phyloP scores from a whole-genome alignment of 2,888 invertebrate genomes.

The Diaprepes abbreviatus region DNA sequence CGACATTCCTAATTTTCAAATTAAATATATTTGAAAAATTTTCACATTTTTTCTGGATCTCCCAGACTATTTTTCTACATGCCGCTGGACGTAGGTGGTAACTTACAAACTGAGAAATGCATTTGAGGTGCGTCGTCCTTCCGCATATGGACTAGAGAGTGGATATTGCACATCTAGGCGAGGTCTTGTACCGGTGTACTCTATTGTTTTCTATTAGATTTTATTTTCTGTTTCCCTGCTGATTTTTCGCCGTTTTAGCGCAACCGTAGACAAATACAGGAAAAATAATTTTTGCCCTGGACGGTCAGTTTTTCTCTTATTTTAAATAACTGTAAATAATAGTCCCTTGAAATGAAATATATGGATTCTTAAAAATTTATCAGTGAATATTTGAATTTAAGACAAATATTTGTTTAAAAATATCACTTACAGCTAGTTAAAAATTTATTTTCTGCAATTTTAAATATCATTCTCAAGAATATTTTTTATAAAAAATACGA shows the following conservation, averaged over 20 bases:
- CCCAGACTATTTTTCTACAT: conserved; percentile 18
- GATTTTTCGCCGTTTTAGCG: background rate
- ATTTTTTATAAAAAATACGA: no score
- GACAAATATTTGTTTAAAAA: no score
- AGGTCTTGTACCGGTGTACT: conserved; percentile 22
- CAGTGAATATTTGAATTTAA: no score
- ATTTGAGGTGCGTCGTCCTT: conserved; percentile 42
- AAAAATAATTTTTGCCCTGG: background rate
- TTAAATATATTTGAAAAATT: no score
- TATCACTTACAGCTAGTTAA: no score
- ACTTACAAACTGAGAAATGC: conserved; percentile 38
- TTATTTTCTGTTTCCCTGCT: conserved; percentile 27
- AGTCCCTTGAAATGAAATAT: no score
- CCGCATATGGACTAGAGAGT: conserved; percentile 38
- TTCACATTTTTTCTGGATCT: background rate
- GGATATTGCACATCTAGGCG: conserved; percentile 42
- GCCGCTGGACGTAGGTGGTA: conserved; percentile 45
- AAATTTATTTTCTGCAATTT: no score
- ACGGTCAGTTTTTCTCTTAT: no score
- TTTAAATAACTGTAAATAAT: no score
- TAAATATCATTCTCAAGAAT: no score
- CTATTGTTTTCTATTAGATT: conserved; percentile 1
- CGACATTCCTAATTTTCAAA: no score
- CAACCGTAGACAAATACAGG: background rate
- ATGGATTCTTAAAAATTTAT: no score